Conservation (phyloP, 2,888 invertebrate species). For the Sycophila texana region DNA sequence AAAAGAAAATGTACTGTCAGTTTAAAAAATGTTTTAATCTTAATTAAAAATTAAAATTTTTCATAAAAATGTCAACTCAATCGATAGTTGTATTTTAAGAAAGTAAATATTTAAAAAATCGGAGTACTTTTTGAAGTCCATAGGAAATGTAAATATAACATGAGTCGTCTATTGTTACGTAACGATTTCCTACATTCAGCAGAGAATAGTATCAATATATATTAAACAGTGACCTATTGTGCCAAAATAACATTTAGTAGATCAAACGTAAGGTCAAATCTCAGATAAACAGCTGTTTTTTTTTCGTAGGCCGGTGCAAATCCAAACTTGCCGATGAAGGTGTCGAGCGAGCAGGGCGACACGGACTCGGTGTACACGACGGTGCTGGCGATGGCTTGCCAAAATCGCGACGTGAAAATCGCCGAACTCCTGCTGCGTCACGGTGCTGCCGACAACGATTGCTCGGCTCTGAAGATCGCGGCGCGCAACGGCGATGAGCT, state of each 20-base stretch:
- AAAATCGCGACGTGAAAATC: slow-evolving; percentile 82
- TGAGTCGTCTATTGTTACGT: too few relatives aligned
- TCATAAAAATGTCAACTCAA: too few relatives aligned
- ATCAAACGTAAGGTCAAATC: not conserved
- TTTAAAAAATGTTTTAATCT: not conserved
- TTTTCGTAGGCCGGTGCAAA: slow-evolving; percentile 83
- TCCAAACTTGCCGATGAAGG: slow-evolving; percentile 84
- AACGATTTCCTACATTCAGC: too few relatives aligned
- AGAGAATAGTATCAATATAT: too few relatives aligned
- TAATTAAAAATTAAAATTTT: too few relatives aligned
- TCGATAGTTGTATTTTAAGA: too few relatives aligned
- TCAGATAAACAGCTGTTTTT: not conserved
- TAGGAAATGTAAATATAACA: not conserved
- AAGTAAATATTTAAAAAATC: too few relatives aligned
- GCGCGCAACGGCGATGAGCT: slow-evolving; percentile 85
- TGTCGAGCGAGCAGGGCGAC: slow-evolving; percentile 75
- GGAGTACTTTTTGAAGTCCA: too few relatives aligned
- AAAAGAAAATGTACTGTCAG: too few relatives aligned
- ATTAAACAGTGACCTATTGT: too few relatives aligned
- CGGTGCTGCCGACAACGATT: slow-evolving; percentile 92
- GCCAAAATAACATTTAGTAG: too few relatives aligned
- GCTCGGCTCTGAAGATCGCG: slow-evolving; percentile 87
- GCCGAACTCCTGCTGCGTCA: slow-evolving; percentile 86
- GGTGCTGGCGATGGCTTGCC: slow-evolving; percentile 83
- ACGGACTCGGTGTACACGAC: slow-evolving; percentile 76